A percentile compares a stretch with the other conserved stretches of the same genome.
These are phyloP conservation scores for Halcyon chelicuti DNA, from an alignment of 2,797 vertebrate genomes.

Conservation along the genomic window DNA sequence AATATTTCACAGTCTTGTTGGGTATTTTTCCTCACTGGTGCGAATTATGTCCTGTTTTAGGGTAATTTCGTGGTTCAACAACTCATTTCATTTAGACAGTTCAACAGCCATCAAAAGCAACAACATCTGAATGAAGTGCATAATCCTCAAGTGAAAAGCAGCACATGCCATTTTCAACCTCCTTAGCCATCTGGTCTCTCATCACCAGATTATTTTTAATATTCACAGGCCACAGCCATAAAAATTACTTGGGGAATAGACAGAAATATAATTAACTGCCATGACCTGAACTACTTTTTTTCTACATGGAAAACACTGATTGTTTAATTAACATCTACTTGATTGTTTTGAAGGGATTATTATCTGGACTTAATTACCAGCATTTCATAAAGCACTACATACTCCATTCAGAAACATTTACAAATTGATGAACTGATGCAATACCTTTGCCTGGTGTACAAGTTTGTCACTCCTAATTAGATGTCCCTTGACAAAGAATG, in stretches of 20 bases:
- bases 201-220: constrained; percentile 43
- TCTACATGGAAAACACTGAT: constrained; percentile 7
- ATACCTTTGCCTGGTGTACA: neutral
- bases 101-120: neutral
- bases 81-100: constrained; percentile 25
- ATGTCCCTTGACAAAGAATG: neutral
- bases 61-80: constrained; percentile 14
- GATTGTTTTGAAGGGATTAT: constrained; percentile 22
- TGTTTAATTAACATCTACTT: constrained; percentile 43
- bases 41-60: neutral
- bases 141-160: constrained; percentile 35
- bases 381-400: constrained; percentile 22
- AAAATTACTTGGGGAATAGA: neutral
- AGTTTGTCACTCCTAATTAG: constrained; percentile 51
- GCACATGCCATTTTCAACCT: constrained; percentile 5
- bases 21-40: neutral
- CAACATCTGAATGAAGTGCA: neutral
- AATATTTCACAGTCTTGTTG: neutral
- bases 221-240: neutral
- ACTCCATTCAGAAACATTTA: neutral
- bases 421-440: constrained; percentile 17
- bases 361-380: constrained; percentile 24
- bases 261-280: constrained; percentile 31
- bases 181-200: constrained; percentile 45
- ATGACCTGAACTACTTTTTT: neutral